Percentiles rank a stretch among this genome's conserved stretches.
Evolutionary conservation across 1,140 invertebrate genomes (phyloP).

Genomic region (Nephila pilipes): DNA sequence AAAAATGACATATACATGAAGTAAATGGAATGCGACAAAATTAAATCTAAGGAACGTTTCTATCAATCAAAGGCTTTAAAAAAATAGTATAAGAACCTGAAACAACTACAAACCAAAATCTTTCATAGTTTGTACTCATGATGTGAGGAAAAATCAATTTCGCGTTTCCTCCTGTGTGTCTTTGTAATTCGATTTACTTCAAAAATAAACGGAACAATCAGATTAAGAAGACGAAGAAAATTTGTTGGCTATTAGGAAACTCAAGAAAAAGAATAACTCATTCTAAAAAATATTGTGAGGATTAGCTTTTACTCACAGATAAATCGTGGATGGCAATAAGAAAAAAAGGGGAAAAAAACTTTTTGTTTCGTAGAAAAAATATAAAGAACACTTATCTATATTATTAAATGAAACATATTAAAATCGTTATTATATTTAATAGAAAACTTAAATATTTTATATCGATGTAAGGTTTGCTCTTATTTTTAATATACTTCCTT

Average conservation of each 20-base stretch:
- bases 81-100: background rate
- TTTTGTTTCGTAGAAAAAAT: background rate
- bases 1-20: too few species aligned
- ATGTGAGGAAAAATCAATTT: constrained; percentile 19
- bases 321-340: background rate
- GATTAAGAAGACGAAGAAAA: constrained; percentile 15
- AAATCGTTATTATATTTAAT: too few species aligned
- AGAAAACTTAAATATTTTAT: too few species aligned
- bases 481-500: too few species aligned
- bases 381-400: too few species aligned
- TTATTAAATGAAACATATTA: too few species aligned
- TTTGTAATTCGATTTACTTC: background rate
- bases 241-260: background rate
- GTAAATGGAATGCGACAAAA: background rate
- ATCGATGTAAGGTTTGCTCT: too few species aligned
- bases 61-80: background rate
- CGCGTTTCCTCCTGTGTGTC: background rate
- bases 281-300: background rate
- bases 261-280: background rate
- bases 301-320: background rate
- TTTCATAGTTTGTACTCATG: background rate
- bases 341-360: background rate
- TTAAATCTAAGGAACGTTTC: background rate
- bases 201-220: background rate
- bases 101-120: background rate